Conservation (phyloP, 2,888 invertebrate genomes). For the Synergus gifuensis region DNA sequence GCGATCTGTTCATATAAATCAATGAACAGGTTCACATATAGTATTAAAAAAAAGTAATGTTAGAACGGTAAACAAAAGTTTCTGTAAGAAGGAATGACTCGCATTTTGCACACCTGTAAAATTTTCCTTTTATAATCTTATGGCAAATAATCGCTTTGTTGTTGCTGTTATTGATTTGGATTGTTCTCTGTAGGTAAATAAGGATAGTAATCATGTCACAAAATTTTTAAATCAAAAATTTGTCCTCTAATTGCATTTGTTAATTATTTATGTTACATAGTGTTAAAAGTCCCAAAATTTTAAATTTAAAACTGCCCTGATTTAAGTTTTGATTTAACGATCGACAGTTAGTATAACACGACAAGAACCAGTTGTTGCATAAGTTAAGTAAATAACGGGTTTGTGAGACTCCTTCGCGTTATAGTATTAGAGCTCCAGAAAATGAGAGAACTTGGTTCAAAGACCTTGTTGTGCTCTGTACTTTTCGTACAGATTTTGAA, state of each 20-base stretch:
- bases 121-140: background rate
- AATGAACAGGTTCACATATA: background rate
- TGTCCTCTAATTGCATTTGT: too few species aligned
- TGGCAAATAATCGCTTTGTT: too few species aligned
- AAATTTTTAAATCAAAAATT: too few species aligned
- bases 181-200: too few species aligned
- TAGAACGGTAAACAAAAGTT: background rate
- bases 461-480: conserved; percentile 26
- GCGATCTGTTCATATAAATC: background rate
- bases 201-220: too few species aligned
- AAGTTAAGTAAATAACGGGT: conserved; percentile 33
- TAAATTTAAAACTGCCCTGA: background rate
- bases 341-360: background rate
- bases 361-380: conserved; percentile 28
- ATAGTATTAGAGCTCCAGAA: conserved; percentile 15
- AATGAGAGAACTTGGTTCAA: conserved; percentile 29
- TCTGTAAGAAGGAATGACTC: background rate
- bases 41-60: background rate
- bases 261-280: too few species aligned
- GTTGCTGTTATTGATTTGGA: too few species aligned
- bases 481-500: conserved; percentile 9
- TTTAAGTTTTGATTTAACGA: conserved; percentile 5
- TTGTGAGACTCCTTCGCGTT: conserved; percentile 15
- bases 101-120: background rate
- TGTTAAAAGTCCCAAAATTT: too few species aligned